Evolutionary conservation across 2,797 vertebrate genomes (phyloP).

Genomic region (Smutsia gigantea): DNA sequence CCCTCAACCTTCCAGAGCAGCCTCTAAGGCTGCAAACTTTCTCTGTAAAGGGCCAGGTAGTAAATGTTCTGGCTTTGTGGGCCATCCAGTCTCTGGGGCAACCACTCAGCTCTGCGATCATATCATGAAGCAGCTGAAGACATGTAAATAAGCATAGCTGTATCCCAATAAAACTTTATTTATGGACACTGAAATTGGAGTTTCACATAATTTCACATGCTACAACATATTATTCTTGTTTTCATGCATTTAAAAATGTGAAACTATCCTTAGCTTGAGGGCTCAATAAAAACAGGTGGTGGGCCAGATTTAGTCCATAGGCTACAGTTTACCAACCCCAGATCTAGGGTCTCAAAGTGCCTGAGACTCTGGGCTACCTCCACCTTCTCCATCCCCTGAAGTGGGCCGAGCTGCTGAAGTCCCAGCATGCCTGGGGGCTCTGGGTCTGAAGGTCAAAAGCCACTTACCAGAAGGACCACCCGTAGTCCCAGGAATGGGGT

Average conservation of each 20-base stretch:
- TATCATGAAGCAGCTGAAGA: background rate
- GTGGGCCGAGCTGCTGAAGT: background rate
- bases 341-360: background rate
- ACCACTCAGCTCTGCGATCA: no score
- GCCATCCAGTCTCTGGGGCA: background rate
- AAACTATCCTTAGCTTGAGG: background rate
- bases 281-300: background rate
- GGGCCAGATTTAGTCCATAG: fast-evolving
- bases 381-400: background rate
- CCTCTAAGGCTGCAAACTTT: background rate
- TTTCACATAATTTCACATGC: background rate
- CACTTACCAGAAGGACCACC: slow-evolving; percentile 95
- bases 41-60: background rate
- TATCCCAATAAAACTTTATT: background rate
- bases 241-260: background rate
- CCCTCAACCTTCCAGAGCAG: background rate
- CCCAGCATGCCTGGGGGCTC: background rate
- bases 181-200: background rate
- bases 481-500: slow-evolving; percentile 95
- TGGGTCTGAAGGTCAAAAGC: background rate
- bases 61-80: background rate
- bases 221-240: background rate
- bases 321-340: background rate
- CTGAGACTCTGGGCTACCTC: background rate
- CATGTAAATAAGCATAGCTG: background rate